Evolutionary conservation across 2,113 vertebrate species (phyloP), one percentile per base, ranked within the genome.

Genomic region (Coptodon rendalli): DNA sequence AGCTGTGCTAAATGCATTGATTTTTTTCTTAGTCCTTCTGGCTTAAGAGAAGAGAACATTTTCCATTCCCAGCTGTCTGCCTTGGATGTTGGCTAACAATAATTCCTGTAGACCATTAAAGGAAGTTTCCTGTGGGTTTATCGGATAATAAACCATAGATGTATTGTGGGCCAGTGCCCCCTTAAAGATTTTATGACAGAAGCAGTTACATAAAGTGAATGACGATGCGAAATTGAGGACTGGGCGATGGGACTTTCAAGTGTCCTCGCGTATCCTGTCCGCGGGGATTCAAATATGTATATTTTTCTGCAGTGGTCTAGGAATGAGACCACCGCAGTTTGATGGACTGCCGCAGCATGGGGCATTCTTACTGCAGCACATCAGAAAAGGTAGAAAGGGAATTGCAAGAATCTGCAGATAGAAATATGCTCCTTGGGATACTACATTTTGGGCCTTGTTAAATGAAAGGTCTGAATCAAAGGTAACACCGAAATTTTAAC

Each of bases 131-230:
- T 85, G 78, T 79, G 48, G 73, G 80, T 81, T 86, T 90, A 87
- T 89, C 0, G 8, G 40, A 81, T 86, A 86, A 81, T 83, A 87
- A 91, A 84, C 16, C 48, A 59, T 76, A 66, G 86, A 85, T 50
- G 24, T 76, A 68, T 80, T 87, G 10, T 36, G 29, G 82, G 19
- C 22, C 80, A 22, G 54, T 56, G 76, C n/a, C 52, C 81, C 84
- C 38, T 89, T 85, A 85, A 87, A 36, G 57, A 87, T 86, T 89
- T 89, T 82, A 82, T 85, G 66, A 89, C 43, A 29, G 57, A 19
- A 24, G 81, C 45, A 31, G 85, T 82, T 57, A 57, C 66, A 83
- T 24, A 80, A 82, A 84, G 53, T 86, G 66, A 88, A 80, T 82
- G 45, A 54, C 2, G 7, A 76, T 86, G 40, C 3, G 0, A 76